phyloP scores from a whole-genome alignment of 53 echinoderm and acorn worm species.

The Henricia sp. region DNA sequence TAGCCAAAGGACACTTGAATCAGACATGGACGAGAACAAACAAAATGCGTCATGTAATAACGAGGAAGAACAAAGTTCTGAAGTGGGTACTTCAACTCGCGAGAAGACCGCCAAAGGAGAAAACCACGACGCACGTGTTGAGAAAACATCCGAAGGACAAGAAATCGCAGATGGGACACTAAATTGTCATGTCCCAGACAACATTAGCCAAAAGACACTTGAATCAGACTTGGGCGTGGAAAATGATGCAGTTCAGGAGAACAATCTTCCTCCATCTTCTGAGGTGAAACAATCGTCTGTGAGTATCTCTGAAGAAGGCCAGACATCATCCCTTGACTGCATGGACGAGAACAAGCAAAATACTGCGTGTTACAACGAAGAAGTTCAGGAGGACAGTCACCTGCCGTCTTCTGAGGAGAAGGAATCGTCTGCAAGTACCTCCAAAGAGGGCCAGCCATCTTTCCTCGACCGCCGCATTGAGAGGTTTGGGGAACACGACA shows the following conservation, averaged over 20 bases:
- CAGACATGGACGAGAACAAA: slow-evolving; percentile 34
- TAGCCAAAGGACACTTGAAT: slow-evolving; percentile 2
- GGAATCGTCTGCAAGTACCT: not conserved
- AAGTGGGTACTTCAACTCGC: not conserved
- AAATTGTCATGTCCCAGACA: not conserved
- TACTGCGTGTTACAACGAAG: not conserved
- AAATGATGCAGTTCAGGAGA: no score
- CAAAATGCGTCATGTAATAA: slow-evolving; percentile 40
- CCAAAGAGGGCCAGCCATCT: not conserved
- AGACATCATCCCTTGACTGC: not conserved
- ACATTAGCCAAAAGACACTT: not conserved
- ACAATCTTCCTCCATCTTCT: no score
- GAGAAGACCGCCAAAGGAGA: not conserved
- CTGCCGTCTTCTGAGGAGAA: not conserved
- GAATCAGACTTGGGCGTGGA: not conserved
- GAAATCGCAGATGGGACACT: not conserved
- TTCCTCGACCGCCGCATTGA: not conserved
- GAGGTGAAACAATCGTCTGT: no score
- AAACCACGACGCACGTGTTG: not conserved
- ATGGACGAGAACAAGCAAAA: not conserved
- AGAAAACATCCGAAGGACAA: not conserved
- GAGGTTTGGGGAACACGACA: slow-evolving; percentile 72
- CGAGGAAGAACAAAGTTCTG: slow-evolving; percentile 18
- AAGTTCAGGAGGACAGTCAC: not conserved
- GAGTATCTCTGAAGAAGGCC: no score